phyloP scores from a whole-genome alignment of 2,113 vertebrate species.

The Macaca fascicularis region T2T-MFA8v1.1 NC_088380.1:99432501-99433000 shows the following conservation, averaged over 20 bases:
- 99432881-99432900: background rate
- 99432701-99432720: background rate
- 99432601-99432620: background rate
- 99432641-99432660: background rate
- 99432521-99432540: background rate
- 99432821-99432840: background rate
- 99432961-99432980: background rate
- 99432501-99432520: slow-evolving; percentile 3
- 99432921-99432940: slow-evolving; percentile 28
- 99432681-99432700: background rate
- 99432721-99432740: background rate
- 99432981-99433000: background rate
- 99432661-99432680: slow-evolving; percentile 1
- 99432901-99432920: background rate
- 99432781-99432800: background rate
- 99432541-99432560: background rate
- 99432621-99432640: background rate
- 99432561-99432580: background rate
- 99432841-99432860: background rate
- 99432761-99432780: background rate
- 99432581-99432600: background rate
- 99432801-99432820: background rate
- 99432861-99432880: background rate
- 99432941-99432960: background rate
- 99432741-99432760: background rate